Base-by-base conservation (phyloP, 2,797 vertebrate species). In the Dendrocincla fuliginosa region DNA sequence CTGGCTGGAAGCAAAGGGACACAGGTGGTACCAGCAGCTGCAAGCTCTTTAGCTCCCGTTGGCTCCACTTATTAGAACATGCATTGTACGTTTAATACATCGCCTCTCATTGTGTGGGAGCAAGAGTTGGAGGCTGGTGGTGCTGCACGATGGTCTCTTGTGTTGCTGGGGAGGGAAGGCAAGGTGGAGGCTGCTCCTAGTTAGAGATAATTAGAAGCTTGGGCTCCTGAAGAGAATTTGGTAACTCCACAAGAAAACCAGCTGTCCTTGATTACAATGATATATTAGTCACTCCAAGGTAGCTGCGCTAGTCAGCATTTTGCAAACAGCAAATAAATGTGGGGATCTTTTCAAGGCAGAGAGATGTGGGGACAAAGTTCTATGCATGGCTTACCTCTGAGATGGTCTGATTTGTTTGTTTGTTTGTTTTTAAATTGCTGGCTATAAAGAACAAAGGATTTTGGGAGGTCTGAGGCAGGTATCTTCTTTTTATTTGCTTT, bases 11-110 rank as follows among this genome's bases (percentile, higher is more conserved):
- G 85, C 47, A 13, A 92, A 93, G 89, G 92, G 95, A 96, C 96
- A 96, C 96, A 97, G 96, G 97, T 97, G 96, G 96, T 94, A 97
- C 84, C 89, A 94, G 93, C 96, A 97, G 95, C 96, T 96, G 95
- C 96, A 97, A 95, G 95, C 94, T 96, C 92, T 96, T 97, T 87
- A 93, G 78, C 76, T 96, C 75, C 93, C 1, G 14, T 93, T 97
- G 92, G 93, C 95, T 96, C 52, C 91, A 68, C 70, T 95, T 92
- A 89, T 70, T 88, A 89, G 74, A 96, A 91, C 95, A 96, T 61
- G 70, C 59, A 71, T 47, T 97, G 90, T 90, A 74, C 93, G 83
- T 95, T 94, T 94, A 95, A 95, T 95, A 87, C 74, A 78, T 91
- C 7, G 32, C 89, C 87, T 92, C 91, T 93, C 46, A 16, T 81